Base-by-base conservation (phyloP, 2,797 vertebrate genomes). In the Decapterus maruadsi region DNA sequence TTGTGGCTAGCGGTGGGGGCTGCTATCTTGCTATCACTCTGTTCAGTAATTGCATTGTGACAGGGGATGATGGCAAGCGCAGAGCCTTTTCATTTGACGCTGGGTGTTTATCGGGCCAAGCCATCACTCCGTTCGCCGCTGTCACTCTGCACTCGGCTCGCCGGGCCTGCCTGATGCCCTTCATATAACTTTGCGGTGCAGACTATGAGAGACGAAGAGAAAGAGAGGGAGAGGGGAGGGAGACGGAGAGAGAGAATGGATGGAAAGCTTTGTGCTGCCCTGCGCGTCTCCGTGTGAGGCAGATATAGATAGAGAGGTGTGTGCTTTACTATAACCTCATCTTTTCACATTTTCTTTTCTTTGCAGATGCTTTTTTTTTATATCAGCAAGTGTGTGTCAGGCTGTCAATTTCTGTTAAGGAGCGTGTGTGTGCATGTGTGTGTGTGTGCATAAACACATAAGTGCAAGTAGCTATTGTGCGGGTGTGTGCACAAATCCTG, bases 31-130 rank as follows among this genome's bases (percentile, higher is more conserved):
- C 98, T 98, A 99, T 99, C 98, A 97, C 97, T 99, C 98, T 99
- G 98, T 99, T 98, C 96, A 94, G 98, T 99, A 99, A 99, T 99
- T 99, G 98, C 98, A 99, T 99, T 99, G 98, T 99, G 98, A 99
- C 98, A 99, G 97, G 96, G 97, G 97, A 99, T 99, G 98, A 99
- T 98, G 97, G 97, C 97, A 89, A 97, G 97, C 97, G 96, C 96
- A 96, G 96, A 98, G 97, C 95, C 97, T 99, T 94, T 99, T 99
- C 98, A 99, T 99, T 99, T 99, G 97, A 96, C 96, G 97, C 96
- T 95, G 97, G 96, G 96, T 97, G 97, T 99, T 99, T 99, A 99
- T 99, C 98, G 97, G 96, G 94, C 96, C 93, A 96, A 98, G 97
- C 97, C 97, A 99, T 99, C 93, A 90, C 89, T 92, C 91, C 97